Evolutionary conservation across 2,113 vertebrate genomes (phyloP), one percentile per base, ranked within the genome.

Genomic region (Gracilinanus agilis): DNA sequence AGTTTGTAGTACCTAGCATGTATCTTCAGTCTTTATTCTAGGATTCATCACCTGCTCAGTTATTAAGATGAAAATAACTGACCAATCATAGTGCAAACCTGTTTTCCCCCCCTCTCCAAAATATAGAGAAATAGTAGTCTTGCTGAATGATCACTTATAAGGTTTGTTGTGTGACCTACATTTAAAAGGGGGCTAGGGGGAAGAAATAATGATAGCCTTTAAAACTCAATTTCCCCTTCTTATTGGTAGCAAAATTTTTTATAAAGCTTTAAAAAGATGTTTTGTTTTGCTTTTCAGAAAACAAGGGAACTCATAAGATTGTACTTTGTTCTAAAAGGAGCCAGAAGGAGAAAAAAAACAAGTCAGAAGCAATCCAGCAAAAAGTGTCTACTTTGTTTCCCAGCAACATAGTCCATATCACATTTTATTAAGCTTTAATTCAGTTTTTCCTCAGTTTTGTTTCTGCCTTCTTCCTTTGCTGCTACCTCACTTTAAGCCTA

Each of bases 251-350:
- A 83, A 83, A 83, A 83, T 34, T 40, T 83, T 75, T n/a, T 67
- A 40, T 21, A 23, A 83, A 83, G 67, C n/a, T 16, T 83, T 83
- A 40, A 40, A 34, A 83, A 19, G 6, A 83, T 40, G 67, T 40
- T 9, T 21, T 40, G n/a, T n/a, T 83, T 40, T 49, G 49, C 40
- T 89, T 94, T 54, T 91, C 54, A 92, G 83, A 55, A 94, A 94
- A 92, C 91, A 40, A 94, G 61, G 67, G 89, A 94, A 44, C 24
- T 90, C 3, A 58, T 5, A 49, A 55, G 92, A 94, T 0, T 88
- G 40, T 12, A 90, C 67, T 93, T 94, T 94, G 88, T 94, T 83
- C n/a, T 34, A 83, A 21, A 83, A 83, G n/a, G 19, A 40, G 19
- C 34, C 16, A 75, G 29, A 67, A 67, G 67, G 67, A 75, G 34